A percentile compares a stretch with the other conserved stretches of the same genome.
phyloP scores from a whole-genome alignment of 2,113 vertebrate genomes.

The Phoxinus phoxinus region DNA sequence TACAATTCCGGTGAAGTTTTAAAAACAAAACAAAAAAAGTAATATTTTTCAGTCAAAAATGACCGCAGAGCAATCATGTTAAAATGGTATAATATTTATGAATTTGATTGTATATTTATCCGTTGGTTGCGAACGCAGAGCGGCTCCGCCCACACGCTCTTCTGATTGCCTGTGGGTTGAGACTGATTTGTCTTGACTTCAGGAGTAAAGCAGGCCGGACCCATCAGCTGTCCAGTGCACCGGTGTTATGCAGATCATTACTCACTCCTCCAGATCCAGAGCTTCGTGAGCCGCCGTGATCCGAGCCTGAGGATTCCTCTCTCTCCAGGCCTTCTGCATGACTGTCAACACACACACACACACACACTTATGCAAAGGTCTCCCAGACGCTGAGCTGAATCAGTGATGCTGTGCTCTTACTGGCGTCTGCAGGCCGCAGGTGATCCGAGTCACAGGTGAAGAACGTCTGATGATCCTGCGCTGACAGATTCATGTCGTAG shows the following conservation, averaged over 20 bases:
- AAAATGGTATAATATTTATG: not conserved
- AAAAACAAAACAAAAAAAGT: too few relatives aligned
- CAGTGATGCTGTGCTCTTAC: slow-evolving; percentile 73
- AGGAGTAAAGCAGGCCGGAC: not conserved
- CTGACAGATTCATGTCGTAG: slow-evolving; percentile 99
- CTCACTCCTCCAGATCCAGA: slow-evolving; percentile 97
- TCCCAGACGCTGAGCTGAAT: not conserved
- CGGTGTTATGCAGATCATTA: slow-evolving; percentile 40
- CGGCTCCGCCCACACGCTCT: too few relatives aligned
- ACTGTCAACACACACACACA: slow-evolving; percentile 74
- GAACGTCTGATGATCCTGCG: slow-evolving; percentile 98
- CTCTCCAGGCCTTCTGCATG: slow-evolving; percentile 99
- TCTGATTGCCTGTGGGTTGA: too few relatives aligned
- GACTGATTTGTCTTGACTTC: too few relatives aligned
- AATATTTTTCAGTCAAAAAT: too few relatives aligned
- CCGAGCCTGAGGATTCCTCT: slow-evolving; percentile 97
- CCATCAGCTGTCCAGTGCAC: not conserved
- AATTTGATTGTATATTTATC: not conserved
- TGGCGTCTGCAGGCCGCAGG: slow-evolving; percentile 92
- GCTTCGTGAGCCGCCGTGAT: slow-evolving; percentile 98
- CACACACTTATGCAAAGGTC: not conserved
- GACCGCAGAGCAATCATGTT: not conserved
- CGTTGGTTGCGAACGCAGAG: too few relatives aligned
- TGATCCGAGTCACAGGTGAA: slow-evolving; percentile 98
- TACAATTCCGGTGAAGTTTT: too few relatives aligned